Conservation (phyloP, 1,140 invertebrate species). For the Bicyclus anynana region DNA sequence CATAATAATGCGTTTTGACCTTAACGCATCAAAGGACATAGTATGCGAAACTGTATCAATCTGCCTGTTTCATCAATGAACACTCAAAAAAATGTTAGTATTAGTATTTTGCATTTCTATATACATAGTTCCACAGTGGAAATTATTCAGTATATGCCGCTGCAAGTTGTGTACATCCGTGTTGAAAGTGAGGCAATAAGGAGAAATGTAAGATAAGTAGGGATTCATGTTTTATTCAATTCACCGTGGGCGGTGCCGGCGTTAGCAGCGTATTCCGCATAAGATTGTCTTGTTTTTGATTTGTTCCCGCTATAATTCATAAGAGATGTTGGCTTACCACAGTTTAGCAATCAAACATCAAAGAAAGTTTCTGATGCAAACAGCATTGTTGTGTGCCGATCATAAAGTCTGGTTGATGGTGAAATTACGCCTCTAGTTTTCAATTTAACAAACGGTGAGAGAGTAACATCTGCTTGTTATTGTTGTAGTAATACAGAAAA, state of each 20-base stretch:
- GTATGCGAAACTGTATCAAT: too few relatives aligned
- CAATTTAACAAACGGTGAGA: too few relatives aligned
- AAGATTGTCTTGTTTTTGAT: constrained; percentile 26
- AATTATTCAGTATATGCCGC: constrained; percentile 10
- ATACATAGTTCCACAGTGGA: constrained; percentile 3
- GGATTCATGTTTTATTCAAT: constrained; percentile 28
- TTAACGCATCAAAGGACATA: too few relatives aligned
- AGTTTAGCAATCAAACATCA: not conserved
- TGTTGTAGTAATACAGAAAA: too few relatives aligned
- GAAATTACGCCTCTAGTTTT: too few relatives aligned
- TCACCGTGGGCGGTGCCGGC: constrained; percentile 16
- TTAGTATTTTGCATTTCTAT: constrained; percentile 9
- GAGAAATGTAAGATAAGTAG: constrained; percentile 22
- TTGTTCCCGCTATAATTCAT: constrained; percentile 23
- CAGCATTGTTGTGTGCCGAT: too few relatives aligned
- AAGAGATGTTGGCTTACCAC: not conserved
- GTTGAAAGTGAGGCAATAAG: constrained; percentile 18
- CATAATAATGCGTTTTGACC: too few relatives aligned
- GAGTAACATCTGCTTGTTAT: too few relatives aligned
- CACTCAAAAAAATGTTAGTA: too few relatives aligned
- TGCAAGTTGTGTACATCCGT: constrained; percentile 14
- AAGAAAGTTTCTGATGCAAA: too few relatives aligned
- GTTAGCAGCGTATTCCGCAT: constrained; percentile 21
- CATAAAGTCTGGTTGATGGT: too few relatives aligned
- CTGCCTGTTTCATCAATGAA: too few relatives aligned